Evolutionary conservation across 2,797 vertebrate species (phyloP).

Genomic region (Falco rusticolus): DNA sequence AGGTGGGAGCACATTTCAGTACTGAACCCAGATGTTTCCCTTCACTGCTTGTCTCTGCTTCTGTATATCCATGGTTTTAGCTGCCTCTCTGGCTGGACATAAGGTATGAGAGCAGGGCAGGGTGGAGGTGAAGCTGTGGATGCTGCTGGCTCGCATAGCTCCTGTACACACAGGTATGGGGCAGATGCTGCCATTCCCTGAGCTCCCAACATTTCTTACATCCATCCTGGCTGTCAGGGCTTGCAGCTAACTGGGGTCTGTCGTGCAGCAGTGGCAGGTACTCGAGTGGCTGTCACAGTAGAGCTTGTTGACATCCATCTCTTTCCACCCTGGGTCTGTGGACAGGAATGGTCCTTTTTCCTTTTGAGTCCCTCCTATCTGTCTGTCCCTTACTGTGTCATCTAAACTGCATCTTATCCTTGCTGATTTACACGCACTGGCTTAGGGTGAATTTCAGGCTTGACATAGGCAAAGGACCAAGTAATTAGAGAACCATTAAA

Average conservation of each 20-base stretch:
- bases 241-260: too few relatives aligned
- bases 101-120: background rate
- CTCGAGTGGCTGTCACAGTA: fast-evolving
- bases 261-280: fast-evolving
- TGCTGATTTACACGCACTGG: background rate
- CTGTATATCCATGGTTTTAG: background rate
- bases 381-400: background rate
- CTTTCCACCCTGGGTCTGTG: background rate
- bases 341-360: background rate
- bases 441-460: conserved; percentile 7
- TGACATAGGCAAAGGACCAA: background rate
- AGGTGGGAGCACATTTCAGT: background rate
- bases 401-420: background rate
- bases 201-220: background rate
- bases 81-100: background rate
- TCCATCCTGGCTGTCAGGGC: background rate
- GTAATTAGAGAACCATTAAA: background rate
- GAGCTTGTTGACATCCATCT: fast-evolving
- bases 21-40: fast-evolving
- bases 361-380: conserved; percentile 11
- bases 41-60: background rate
- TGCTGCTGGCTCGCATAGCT: background rate
- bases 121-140: background rate
- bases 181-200: background rate
- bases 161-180: fast-evolving